Base-by-base conservation (phyloP, 2,797 vertebrate species). In the Chaetodon trifasciatus region DNA sequence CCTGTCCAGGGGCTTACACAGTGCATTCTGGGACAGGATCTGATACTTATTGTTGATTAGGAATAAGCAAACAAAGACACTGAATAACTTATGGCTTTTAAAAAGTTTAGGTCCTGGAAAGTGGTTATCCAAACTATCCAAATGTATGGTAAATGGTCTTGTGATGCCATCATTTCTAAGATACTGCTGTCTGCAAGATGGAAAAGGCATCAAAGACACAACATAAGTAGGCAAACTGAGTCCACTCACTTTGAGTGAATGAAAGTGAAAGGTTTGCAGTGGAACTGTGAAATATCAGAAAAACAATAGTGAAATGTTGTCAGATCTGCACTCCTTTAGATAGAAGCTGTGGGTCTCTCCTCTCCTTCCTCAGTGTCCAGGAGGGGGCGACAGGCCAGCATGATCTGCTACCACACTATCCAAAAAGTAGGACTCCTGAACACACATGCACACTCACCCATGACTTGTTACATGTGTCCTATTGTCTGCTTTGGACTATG, bases 341-440 rank as follows among this genome's bases (percentile, higher is more conserved):
- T 13, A 47, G 13, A 17, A 6, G 46, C 16, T 6, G 16, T 16
- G 46, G 44, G 21, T 4, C 6, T 57, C 10, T 16, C 16, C 1
- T 40, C 23, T 57, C 55, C 37, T 12, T 57, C 35, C 21, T 79
- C 23, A 3, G 60, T 76, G 81, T 89, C 94, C 94, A 94, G 92
- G 42, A 94, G 93, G 91, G 91, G 93, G 93, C 94, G 90, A 80
- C 39, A 83, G 80, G 77, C 60, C 40, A 65, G 70, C 82, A 73
- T 64, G 63, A 72, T 66, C 47, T 35, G 37, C 19, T 3, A 1
- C 23, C 84, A 44, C 3, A 63, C 50, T 46, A 8, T 1, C 46
- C 70, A 58, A 60, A 44, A 69, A 66, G 32, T 2, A 52, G 62
- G 44, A 13, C 58, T 56, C 46, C 23, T 12, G 0, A 32, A 17